Evolutionary conservation across 2,113 vertebrate species (phyloP).

Genomic region (Lycaon pictus): DNA sequence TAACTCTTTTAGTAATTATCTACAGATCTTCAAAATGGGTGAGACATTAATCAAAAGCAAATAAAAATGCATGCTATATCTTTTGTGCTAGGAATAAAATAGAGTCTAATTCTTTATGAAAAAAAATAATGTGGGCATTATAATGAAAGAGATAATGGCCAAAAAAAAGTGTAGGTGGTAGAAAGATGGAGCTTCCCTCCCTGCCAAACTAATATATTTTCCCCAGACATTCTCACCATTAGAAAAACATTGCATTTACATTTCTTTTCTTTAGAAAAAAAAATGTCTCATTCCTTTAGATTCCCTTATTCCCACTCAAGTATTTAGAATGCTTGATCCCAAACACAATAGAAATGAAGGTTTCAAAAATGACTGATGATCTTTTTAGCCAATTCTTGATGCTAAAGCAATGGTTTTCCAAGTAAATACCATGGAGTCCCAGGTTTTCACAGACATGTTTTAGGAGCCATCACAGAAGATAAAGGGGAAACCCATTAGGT

Average conservation of each 20-base stretch:
- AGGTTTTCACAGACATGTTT: neutral
- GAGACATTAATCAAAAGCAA: conserved; percentile 68
- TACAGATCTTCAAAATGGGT: conserved; percentile 53
- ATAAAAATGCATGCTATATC: conserved; percentile 31
- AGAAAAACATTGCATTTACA: neutral
- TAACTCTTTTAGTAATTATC: conserved; percentile 66
- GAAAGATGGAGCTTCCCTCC: neutral
- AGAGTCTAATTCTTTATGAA: neutral
- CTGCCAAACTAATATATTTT: conserved; percentile 1
- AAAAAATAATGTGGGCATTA: neutral
- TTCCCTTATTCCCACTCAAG: no score
- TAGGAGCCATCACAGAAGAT: neutral
- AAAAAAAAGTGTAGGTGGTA: neutral
- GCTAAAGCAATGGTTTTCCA: neutral
- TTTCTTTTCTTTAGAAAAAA: neutral
- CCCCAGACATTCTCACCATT: neutral
- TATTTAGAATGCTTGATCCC: neutral
- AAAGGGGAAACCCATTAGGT: neutral
- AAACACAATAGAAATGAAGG: neutral
- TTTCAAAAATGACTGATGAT: neutral
- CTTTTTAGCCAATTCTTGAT: neutral
- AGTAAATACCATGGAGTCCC: neutral
- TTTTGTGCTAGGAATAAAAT: conserved; percentile 59
- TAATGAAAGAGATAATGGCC: neutral
- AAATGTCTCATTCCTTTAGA: neutral